Evolutionary conservation across 2,797 vertebrate species (phyloP).

Genomic region (Epinephelus malabaricus): DNA sequence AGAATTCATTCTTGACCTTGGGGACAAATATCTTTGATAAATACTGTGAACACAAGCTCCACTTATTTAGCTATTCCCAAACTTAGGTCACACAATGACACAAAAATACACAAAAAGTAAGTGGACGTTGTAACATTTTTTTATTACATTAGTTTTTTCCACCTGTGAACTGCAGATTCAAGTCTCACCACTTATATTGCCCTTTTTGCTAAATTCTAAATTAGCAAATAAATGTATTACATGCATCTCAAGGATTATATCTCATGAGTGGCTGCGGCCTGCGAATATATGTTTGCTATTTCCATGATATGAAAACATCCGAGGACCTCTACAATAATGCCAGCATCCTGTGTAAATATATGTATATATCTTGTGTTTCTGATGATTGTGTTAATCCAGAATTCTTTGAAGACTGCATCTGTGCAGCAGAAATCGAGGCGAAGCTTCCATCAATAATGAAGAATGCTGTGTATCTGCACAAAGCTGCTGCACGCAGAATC

Average conservation of each 20-base stretch:
- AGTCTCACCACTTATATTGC: background rate
- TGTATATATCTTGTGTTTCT: background rate
- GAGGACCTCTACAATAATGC: background rate
- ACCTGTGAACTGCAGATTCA: background rate
- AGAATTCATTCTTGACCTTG: no score
- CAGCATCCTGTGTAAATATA: background rate
- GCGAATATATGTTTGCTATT: background rate
- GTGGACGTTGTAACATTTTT: no score
- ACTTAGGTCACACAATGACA: no score
- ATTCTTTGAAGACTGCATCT: conserved; percentile 99
- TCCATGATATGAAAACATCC: background rate
- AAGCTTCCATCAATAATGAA: conserved; percentile 98
- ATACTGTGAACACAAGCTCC: no score
- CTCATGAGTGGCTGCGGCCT: no score
- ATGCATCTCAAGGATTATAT: background rate
- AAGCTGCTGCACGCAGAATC: conserved; percentile 94
- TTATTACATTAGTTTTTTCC: no score
- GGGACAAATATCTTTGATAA: no score
- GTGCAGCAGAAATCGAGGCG: conserved; percentile 94
- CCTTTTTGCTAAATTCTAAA: background rate
- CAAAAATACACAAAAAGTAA: no score
- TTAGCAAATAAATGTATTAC: background rate
- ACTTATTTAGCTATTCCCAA: no score
- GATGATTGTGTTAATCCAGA: conserved; percentile 73
- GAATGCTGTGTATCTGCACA: conserved; percentile 97